Percentiles rank a stretch among this genome's conserved stretches.
phyloP scores from a whole-genome alignment of 1,140 invertebrate species.

The Neomicropteryx cornuta region DNA sequence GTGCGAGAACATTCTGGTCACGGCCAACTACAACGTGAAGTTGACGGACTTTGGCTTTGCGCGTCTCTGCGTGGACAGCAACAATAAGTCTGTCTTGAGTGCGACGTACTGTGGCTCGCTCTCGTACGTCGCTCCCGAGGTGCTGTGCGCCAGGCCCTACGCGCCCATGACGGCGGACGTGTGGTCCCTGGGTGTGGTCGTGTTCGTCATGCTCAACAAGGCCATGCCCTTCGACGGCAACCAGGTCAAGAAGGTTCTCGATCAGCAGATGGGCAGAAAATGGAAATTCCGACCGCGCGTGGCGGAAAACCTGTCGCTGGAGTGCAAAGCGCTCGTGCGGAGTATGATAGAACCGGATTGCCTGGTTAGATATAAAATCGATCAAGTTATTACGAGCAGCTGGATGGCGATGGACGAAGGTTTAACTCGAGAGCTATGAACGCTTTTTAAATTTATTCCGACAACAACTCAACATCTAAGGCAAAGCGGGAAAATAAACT shows the following conservation, averaged over 20 bases:
- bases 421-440: slow-evolving; percentile 32
- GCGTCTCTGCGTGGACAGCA: slow-evolving; percentile 36
- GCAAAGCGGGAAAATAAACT: not conserved
- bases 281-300: slow-evolving; percentile 56
- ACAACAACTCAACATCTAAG: not conserved
- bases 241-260: slow-evolving; percentile 57
- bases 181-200: slow-evolving; percentile 58
- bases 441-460: no score
- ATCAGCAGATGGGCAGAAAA: slow-evolving; percentile 43
- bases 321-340: slow-evolving; percentile 43
- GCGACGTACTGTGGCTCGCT: slow-evolving; percentile 63
- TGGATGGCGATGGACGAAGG: slow-evolving; percentile 39
- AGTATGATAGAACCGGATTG: slow-evolving; percentile 55
- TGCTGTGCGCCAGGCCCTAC: slow-evolving; percentile 52
- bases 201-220: slow-evolving; percentile 64
- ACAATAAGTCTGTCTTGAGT: slow-evolving; percentile 42
- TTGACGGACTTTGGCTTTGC: slow-evolving; percentile 75
- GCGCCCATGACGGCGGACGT: slow-evolving; percentile 51
- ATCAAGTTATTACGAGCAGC: slow-evolving; percentile 26
- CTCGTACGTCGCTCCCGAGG: slow-evolving; percentile 61
- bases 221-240: slow-evolving; percentile 74
- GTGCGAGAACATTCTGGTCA: slow-evolving; percentile 68
- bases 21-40: slow-evolving; percentile 57
- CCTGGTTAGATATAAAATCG: slow-evolving; percentile 24
- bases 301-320: slow-evolving; percentile 28